phyloP scores from a whole-genome alignment of 2,113 vertebrate species.

The Sinocyclocheilus anophthalmus region DNA sequence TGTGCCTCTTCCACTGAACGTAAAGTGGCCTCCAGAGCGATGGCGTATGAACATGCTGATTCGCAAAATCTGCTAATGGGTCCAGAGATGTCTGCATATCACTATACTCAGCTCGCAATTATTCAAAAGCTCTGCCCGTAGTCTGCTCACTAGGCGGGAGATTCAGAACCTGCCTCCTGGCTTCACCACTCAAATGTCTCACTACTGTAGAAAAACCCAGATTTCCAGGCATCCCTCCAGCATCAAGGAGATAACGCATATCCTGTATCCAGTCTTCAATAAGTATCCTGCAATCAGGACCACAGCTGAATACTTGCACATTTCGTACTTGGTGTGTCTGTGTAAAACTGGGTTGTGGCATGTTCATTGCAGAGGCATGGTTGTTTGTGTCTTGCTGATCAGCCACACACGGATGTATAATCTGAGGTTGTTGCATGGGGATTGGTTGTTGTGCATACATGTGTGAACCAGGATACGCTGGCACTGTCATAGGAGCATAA shows the following conservation, averaged over 20 bases:
- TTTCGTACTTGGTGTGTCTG: no score
- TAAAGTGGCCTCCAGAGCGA: no score
- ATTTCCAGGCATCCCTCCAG: conserved; percentile 1
- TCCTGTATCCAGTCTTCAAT: no score
- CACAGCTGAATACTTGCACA: no score
- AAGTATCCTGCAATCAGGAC: no score
- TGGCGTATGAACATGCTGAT: no score
- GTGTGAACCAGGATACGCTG: no score
- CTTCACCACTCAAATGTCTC: conserved; percentile 20
- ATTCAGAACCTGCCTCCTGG: conserved; percentile 2
- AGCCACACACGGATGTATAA: neutral
- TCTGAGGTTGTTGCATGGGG: no score
- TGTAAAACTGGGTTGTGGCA: neutral
- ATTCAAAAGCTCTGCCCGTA: conserved; percentile 1
- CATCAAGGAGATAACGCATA: neutral
- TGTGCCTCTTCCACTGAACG: no score
- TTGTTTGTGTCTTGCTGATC: neutral
- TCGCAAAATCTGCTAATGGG: no score
- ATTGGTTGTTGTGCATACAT: neutral
- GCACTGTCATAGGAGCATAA: neutral
- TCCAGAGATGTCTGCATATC: neutral
- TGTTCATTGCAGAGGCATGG: neutral
- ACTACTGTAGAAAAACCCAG: conserved; percentile 18
- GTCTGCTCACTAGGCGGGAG: neutral
- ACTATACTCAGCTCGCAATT: conserved; percentile 5